Evolutionary conservation across 2,888 invertebrate genomes (phyloP).

Genomic region (Ditula angustiorana): DNA sequence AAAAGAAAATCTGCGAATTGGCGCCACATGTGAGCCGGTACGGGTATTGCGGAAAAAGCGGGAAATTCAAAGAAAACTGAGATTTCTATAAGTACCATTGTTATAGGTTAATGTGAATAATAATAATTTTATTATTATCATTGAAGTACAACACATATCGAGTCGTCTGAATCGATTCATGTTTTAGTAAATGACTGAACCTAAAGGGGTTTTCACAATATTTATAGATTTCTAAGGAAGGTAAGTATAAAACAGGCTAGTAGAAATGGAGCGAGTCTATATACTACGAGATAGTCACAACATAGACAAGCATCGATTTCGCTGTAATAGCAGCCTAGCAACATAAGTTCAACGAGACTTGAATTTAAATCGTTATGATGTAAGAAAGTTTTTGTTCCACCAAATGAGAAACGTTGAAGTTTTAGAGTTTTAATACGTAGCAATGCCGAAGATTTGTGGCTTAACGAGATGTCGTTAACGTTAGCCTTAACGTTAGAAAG

Average conservation of each 20-base stretch:
- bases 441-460: constrained; percentile 82
- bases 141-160: too few species aligned
- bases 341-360: constrained; percentile 60
- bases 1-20: constrained; percentile 72
- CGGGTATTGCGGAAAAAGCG: constrained; percentile 28
- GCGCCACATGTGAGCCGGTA: constrained; percentile 68
- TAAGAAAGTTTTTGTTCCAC: constrained; percentile 80
- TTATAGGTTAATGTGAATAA: too few species aligned
- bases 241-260: too few species aligned
- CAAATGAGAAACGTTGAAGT: constrained; percentile 78
- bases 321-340: constrained; percentile 19
- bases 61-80: neutral
- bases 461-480: constrained; percentile 79
- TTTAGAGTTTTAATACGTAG: constrained; percentile 83
- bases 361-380: constrained; percentile 81
- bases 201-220: too few species aligned
- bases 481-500: constrained; percentile 67
- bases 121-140: too few species aligned
- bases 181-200: too few species aligned
- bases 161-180: too few species aligned
- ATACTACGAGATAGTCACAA: neutral
- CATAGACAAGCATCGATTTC: constrained; percentile 17
- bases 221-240: too few species aligned
- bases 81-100: neutral
- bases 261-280: too few species aligned